These are phyloP conservation scores for Eristalis pertinax DNA, from an alignment of 2,888 invertebrate genomes.

Conservation along the genomic window DNA sequence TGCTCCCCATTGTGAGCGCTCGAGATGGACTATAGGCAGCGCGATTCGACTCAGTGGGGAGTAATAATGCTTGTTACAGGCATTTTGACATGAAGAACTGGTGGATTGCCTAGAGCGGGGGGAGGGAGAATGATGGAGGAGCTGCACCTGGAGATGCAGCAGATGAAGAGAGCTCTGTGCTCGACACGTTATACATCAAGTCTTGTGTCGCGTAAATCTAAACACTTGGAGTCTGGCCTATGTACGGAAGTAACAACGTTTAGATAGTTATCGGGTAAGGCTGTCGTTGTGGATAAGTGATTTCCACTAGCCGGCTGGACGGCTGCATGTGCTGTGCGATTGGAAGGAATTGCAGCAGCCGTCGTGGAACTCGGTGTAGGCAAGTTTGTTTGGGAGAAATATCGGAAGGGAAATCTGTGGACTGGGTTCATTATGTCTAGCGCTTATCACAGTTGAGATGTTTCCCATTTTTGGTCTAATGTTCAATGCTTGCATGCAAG, in stretches of 20 bases:
- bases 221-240: constrained; percentile 43
- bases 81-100: constrained; percentile 51
- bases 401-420: constrained; percentile 53
- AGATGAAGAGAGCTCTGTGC: constrained; percentile 44
- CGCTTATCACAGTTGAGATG: constrained; percentile 51
- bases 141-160: constrained; percentile 43
- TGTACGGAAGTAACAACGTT: constrained; percentile 33
- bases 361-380: background rate
- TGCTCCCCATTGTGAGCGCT: constrained; percentile 64
- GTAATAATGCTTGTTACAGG: constrained; percentile 58
- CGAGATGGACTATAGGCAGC: constrained; percentile 24
- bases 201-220: constrained; percentile 65
- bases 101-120: background rate
- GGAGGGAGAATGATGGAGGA: constrained; percentile 21
- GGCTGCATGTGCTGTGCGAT: constrained; percentile 18
- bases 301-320: background rate
- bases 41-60: constrained; percentile 58
- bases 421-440: constrained; percentile 66
- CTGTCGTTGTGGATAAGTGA: constrained; percentile 9
- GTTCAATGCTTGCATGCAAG: background rate
- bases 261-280: constrained; percentile 46
- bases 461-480: constrained; percentile 46
- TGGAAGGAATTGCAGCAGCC: constrained; percentile 47
- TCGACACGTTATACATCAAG: constrained; percentile 67
- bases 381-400: constrained; percentile 36